phyloP scores from a whole-genome alignment of 2,888 invertebrate genomes.

The Junonia oenone region DNA sequence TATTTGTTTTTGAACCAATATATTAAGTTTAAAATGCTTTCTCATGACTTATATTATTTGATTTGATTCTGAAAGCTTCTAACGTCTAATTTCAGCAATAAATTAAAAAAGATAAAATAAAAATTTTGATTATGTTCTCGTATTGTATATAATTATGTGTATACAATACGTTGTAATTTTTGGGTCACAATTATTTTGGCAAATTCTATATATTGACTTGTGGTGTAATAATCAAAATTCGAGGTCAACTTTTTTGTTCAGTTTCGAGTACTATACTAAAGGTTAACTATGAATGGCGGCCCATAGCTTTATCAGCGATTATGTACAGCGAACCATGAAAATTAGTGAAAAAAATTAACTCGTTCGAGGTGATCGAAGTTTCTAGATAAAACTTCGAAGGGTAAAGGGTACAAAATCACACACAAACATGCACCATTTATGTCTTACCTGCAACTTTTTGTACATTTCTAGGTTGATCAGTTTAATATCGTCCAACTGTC shows the following conservation, averaged over 20 bases:
- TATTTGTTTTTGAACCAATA: too few species aligned
- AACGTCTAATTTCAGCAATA: too few species aligned
- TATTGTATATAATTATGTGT: neutral
- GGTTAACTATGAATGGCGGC: neutral
- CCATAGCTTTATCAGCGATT: neutral
- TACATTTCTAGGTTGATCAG: conserved; percentile 98
- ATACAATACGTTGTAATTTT: too few species aligned
- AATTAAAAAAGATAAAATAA: neutral
- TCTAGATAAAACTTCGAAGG: neutral
- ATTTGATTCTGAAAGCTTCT: too few species aligned
- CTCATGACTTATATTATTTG: too few species aligned
- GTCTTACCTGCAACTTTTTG: conserved; percentile 94
- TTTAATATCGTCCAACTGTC: conserved; percentile 97
- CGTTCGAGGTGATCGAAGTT: neutral
- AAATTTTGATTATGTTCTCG: neutral
- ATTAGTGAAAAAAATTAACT: neutral
- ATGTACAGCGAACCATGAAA: conserved; percentile 10
- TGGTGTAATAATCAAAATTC: neutral
- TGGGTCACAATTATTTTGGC: neutral
- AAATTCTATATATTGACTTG: neutral
- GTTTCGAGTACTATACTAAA: neutral
- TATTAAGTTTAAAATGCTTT: too few species aligned
- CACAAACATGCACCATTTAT: conserved; percentile 11
- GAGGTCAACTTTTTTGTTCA: neutral
- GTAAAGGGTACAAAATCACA: conserved; percentile 29